phyloP scores from a whole-genome alignment of 2,888 invertebrate genomes.

The Euproctis similis region DNA sequence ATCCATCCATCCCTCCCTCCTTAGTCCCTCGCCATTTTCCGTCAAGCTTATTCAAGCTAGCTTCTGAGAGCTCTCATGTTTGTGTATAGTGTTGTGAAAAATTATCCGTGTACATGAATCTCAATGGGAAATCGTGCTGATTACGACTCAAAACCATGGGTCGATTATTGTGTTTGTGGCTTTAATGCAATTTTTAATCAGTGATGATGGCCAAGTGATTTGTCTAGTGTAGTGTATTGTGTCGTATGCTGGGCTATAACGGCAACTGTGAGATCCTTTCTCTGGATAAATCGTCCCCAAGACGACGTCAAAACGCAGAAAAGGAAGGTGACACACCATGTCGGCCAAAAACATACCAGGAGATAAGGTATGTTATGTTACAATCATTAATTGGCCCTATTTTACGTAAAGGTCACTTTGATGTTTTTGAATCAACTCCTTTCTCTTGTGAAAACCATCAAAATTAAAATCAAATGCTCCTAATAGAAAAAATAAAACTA shows the following conservation, averaged over 20 bases:
- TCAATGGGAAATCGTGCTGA: constrained; percentile 73
- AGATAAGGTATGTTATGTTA: too few species aligned
- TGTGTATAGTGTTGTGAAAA: constrained; percentile 74
- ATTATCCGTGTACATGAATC: constrained; percentile 71
- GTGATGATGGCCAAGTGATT: constrained; percentile 75
- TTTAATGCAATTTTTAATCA: constrained; percentile 66
- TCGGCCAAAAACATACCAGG: constrained; percentile 88
- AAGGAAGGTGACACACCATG: constrained; percentile 76
- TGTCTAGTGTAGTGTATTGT: constrained; percentile 71
- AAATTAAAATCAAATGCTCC: too few species aligned
- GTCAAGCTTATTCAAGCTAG: constrained; percentile 71
- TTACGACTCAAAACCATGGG: constrained; percentile 69
- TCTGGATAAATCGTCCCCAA: constrained; percentile 70
- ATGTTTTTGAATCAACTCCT: constrained; percentile 30
- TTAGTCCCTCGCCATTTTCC: constrained; percentile 72
- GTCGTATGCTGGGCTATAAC: constrained; percentile 72
- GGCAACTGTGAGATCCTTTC: constrained; percentile 69
- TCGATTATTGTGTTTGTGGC: constrained; percentile 70
- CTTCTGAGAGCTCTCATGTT: constrained; percentile 75
- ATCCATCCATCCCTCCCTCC: too few species aligned
- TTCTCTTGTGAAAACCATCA: too few species aligned
- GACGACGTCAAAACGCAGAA: constrained; percentile 65
- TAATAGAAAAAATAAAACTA: too few species aligned
- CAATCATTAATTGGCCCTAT: too few species aligned
- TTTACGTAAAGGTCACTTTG: constrained; percentile 55